phyloP scores from a whole-genome alignment of 2,888 invertebrate species.

The Archaeoteleia sp. region DNA sequence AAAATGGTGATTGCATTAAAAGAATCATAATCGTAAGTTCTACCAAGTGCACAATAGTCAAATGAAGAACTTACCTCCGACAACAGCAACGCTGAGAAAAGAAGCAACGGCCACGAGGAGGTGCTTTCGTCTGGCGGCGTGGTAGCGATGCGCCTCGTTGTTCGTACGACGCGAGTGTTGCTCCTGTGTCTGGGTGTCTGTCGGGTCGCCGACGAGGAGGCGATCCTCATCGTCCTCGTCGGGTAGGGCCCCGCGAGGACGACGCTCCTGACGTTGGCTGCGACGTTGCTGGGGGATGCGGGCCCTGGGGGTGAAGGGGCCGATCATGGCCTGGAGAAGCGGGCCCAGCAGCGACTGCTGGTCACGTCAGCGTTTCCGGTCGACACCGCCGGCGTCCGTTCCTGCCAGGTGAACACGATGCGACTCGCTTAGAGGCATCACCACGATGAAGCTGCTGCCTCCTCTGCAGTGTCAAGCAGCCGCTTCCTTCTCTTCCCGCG shows the following conservation, averaged over 20 bases:
- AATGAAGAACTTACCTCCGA: constrained; percentile 61
- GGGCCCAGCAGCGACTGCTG: constrained; percentile 68
- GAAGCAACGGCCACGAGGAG: constrained; percentile 64
- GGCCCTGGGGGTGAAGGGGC: constrained; percentile 42
- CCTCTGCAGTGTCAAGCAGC: constrained; percentile 17
- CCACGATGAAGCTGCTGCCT: constrained; percentile 55
- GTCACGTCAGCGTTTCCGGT: constrained; percentile 71
- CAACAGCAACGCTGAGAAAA: constrained; percentile 65
- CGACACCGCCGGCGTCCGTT: constrained; percentile 59
- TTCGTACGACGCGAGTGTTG: constrained; percentile 16
- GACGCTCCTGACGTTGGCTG: constrained; percentile 56
- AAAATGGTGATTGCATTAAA: too few species aligned
- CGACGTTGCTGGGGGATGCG: constrained; percentile 47
- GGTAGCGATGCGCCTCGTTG: constrained; percentile 27
- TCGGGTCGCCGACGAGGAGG: constrained; percentile 23
- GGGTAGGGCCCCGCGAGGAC: constrained; percentile 34
- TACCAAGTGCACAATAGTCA: neutral
- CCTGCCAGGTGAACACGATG: constrained; percentile 59
- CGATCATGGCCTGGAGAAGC: constrained; percentile 64
- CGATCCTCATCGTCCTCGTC: constrained; percentile 51
- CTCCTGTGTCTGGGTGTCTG: constrained; percentile 10
- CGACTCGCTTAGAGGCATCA: constrained; percentile 66
- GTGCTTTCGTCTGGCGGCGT: constrained; percentile 48
- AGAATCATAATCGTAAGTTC: neutral
- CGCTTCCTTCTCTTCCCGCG: constrained; percentile 14